Evolutionary conservation across 2,797 vertebrate species (phyloP), one percentile per base, ranked within the genome.

Genomic region (Craterocephalus amniculus): DNA sequence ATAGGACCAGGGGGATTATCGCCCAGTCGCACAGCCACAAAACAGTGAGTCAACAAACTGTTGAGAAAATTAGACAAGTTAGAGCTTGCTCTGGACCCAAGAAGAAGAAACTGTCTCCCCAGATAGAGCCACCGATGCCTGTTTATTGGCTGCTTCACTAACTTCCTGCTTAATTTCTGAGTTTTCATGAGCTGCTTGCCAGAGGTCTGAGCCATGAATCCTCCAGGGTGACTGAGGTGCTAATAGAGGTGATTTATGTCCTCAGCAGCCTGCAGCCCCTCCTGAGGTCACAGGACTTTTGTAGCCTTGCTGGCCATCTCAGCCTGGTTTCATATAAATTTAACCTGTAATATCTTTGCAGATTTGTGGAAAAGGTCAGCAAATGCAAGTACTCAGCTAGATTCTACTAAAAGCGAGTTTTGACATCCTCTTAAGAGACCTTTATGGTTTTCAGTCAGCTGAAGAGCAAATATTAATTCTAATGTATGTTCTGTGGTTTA

Each of bases 231-330:
- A 54, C 26, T 29, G 24, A 72, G 56, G 18, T 38, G 14, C 6
- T 32, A 35, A 58, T 14, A 32, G 56, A 57, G 62, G 62, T 36
- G 35, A 77, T 61, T 65, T 29, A 73, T 20, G 64, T 48, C 29
- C 59, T 56, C 26, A 36, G 38, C 31, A 51, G 18, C 26, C 52
- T 13, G 7, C 24, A 20, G 14, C 45, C 16, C 29, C 58, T 48
- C 20, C 52, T 27, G 29, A 61, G 43, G 64, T 10, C 49, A 24
- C 24, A 20, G 40, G 6, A 45, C 40, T 20, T n/a, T 20, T 45
- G 40, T n/a, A 45, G 18, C n/a, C 45, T 64, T 51, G 48, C 48
- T 54, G 13, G 3, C 43, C 9, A 52, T 27, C 59, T 40, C 22
- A 11, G 16, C 61, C 9, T 63, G 22, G 1, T 57, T 63, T 63